Conservation (phyloP, 2,113 vertebrate species). For the Triplophysa tibetana region DNA sequence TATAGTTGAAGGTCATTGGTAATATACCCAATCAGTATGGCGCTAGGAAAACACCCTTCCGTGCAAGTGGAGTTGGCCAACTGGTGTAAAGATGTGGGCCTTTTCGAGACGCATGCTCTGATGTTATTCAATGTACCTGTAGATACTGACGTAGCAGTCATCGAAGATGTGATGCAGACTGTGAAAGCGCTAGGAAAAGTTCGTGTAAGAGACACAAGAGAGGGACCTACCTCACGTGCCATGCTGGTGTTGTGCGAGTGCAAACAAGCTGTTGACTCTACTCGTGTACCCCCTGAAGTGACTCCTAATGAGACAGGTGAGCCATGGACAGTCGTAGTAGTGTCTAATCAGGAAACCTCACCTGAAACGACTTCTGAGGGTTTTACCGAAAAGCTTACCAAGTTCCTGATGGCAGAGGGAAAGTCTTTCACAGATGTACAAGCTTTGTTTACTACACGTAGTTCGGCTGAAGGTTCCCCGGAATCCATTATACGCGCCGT, state of each 20-base stretch:
- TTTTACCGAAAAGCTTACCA: neutral
- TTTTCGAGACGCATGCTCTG: neutral
- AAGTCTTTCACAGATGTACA: neutral
- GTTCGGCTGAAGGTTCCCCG: neutral
- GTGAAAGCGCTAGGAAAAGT: neutral
- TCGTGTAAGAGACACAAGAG: neutral
- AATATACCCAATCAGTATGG: neutral
- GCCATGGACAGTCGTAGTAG: neutral
- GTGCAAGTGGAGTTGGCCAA: neutral
- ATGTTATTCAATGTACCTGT: neutral
- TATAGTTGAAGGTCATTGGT: neutral
- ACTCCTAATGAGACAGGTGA: neutral
- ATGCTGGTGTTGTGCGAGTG: slow-evolving; percentile 1
- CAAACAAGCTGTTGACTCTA: neutral
- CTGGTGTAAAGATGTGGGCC: neutral
- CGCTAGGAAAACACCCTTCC: neutral
- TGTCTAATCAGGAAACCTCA: neutral
- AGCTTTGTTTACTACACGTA: neutral
- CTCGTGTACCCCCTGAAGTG: neutral
- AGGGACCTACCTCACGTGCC: neutral
- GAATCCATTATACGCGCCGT: too few species aligned
- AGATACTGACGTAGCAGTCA: neutral
- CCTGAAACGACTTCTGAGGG: neutral
- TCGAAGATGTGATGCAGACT: neutral
- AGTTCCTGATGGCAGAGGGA: neutral